Base-by-base conservation (phyloP, 2,888 invertebrate species). In the Thymelicus acteon region DNA sequence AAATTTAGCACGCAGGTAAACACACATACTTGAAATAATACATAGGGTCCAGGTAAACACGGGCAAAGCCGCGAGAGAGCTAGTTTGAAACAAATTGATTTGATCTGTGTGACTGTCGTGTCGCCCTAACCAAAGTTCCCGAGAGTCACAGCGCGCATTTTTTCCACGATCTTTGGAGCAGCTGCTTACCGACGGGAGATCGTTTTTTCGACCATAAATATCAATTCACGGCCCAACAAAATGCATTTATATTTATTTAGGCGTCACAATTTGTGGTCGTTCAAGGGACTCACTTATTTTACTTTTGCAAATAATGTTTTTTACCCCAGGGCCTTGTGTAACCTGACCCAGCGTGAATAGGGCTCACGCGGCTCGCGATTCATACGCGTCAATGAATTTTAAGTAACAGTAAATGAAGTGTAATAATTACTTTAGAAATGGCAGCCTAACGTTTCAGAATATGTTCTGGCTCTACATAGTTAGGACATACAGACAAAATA, bases 171-270 rank as follows among this genome's bases (percentile, higher is more conserved):
- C 15, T 64, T 60, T 60, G 13, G 39, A 19, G 84, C 89, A 89
- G 88, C 86, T 90, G 90, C 79, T 81, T 77, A 89, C 74, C 90
- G 75, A 86, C 85, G 87, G 90, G 91, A 83, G 80, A 82, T 79
- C 87, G 82, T 88, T 90, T 90, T 91, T 91, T 91, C 83, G 82
- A 85, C 84, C 89, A 89, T 92, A 92, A 92, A 92, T 92, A 92
- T 92, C 92, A 92, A 92, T 92, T 91, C 90, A 84, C 87, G 86
- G 85, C 83, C 86, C 85, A 87, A 88, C 88, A 86, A 87, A 86
- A 88, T 83, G 83, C 90, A 91, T 92, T 92, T 89, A 87, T 92
- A 91, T 91, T 92, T 91, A 91, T 92, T 92, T 91, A 89, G 85
- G 85, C 82, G 80, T 81, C 80, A 60, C 69, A 65, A 70, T 60